Conservation (phyloP, 1,140 invertebrate genomes). For the Drosophila oshimai region DNA sequence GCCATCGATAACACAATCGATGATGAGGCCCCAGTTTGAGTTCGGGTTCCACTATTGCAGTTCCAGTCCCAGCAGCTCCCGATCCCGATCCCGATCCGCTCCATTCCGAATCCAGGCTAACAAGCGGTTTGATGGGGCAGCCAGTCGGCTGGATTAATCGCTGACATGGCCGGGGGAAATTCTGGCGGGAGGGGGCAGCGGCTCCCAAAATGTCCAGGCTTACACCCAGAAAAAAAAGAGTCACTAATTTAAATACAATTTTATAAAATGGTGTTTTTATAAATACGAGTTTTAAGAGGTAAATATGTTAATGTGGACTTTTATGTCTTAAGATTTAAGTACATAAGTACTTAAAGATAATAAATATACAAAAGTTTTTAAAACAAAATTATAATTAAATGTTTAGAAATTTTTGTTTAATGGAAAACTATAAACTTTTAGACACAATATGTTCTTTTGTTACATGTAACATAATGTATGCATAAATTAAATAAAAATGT, state of each 20-base stretch:
- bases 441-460: too few species aligned
- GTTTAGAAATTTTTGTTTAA: too few species aligned
- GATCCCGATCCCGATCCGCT: constrained; percentile 13
- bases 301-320: too few species aligned
- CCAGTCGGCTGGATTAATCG: constrained; percentile 73
- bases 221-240: background rate
- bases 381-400: too few species aligned
- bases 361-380: too few species aligned
- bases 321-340: too few species aligned
- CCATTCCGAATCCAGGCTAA: constrained; percentile 46
- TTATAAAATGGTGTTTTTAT: too few species aligned
- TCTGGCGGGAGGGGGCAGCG: background rate
- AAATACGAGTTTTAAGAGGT: too few species aligned
- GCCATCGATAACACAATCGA: constrained; percentile 82
- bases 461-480: too few species aligned
- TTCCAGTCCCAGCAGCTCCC: constrained; percentile 24
- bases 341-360: too few species aligned
- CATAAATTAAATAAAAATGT: too few species aligned
- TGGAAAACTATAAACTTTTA: too few species aligned
- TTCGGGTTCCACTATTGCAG: background rate
- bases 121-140: constrained; percentile 68
- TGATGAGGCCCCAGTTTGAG: constrained; percentile 48
- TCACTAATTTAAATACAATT: background rate
- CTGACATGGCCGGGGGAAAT: constrained; percentile 61
- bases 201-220: constrained; percentile 16